Evolutionary conservation across 2,113 vertebrate genomes (phyloP).

Genomic region (Myiagra hebetior): DNA sequence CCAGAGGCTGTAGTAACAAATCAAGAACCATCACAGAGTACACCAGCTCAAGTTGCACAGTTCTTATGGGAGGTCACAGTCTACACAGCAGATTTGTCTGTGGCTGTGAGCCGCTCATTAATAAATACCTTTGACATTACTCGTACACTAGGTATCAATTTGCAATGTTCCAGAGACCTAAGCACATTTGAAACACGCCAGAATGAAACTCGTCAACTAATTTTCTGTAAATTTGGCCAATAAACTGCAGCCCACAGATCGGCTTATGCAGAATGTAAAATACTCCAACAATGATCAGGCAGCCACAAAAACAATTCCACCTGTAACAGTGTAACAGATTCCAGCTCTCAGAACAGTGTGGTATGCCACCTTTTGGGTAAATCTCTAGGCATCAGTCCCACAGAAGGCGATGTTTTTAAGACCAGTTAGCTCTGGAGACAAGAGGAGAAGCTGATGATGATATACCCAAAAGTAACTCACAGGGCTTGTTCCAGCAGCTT

Average conservation of each 20-base stretch:
- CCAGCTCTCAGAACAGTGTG: not conserved
- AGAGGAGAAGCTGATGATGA: not conserved
- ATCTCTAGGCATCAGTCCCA: not conserved
- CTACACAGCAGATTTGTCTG: not conserved
- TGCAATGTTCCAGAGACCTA: not conserved
- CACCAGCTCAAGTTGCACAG: not conserved
- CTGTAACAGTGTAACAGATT: not conserved
- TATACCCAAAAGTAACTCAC: not conserved
- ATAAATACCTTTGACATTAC: not conserved
- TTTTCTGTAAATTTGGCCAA: not conserved
- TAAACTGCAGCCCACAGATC: not conserved
- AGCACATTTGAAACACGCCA: not conserved
- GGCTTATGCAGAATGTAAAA: not conserved
- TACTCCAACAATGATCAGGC: not conserved
- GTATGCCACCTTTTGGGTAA: not conserved
- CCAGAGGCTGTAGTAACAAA: not conserved
- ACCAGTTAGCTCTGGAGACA: not conserved
- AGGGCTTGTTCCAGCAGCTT: not conserved
- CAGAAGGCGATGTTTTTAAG: not conserved
- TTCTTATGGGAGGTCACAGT: not conserved
- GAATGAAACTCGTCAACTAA: slow-evolving; percentile 1
- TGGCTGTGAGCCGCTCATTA: not conserved
- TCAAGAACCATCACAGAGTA: not conserved
- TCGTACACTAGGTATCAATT: not conserved
- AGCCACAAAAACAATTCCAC: not conserved